These are phyloP conservation scores for Seira ritae DNA, from an alignment of 2,888 invertebrate genomes.

Conservation along the genomic window DNA sequence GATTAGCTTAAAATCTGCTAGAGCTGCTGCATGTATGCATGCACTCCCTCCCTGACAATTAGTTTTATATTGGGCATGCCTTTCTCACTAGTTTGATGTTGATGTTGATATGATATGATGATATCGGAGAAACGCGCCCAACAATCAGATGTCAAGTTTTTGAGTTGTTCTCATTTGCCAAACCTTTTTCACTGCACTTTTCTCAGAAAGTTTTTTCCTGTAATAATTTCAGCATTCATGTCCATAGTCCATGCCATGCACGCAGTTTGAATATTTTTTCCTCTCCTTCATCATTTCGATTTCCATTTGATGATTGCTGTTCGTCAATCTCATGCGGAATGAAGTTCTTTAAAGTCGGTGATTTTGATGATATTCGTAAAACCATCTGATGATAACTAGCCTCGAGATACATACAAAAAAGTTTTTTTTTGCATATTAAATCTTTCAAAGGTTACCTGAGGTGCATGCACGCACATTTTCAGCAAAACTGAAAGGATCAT, in stretches of 20 bases:
- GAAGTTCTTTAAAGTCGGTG: not conserved
- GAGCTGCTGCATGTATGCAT: too few species aligned
- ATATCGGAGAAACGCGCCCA: not conserved
- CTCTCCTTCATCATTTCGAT: not conserved
- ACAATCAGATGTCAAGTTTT: too few species aligned
- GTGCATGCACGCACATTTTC: conserved; percentile 9
- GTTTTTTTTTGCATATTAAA: not conserved
- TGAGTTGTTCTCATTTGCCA: too few species aligned
- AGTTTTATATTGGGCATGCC: not conserved
- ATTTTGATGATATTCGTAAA: not conserved
- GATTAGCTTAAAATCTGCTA: not conserved
- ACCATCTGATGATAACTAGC: not conserved
- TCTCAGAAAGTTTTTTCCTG: not conserved
- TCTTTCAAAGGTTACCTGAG: not conserved
- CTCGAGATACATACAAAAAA: not conserved
- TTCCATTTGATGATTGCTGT: not conserved
- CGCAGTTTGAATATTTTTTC: not conserved
- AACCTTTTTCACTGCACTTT: not conserved
- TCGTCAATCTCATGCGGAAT: too few species aligned
- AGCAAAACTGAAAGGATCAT: not conserved
- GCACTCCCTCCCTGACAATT: conserved; percentile 5
- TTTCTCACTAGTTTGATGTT: too few species aligned
- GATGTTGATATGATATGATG: too few species aligned
- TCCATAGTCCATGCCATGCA: too few species aligned
- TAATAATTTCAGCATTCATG: not conserved